Base-by-base conservation (phyloP, 30 jellyfish, hydroid and myxozoan genomes). In the Mastigias papua region DNA sequence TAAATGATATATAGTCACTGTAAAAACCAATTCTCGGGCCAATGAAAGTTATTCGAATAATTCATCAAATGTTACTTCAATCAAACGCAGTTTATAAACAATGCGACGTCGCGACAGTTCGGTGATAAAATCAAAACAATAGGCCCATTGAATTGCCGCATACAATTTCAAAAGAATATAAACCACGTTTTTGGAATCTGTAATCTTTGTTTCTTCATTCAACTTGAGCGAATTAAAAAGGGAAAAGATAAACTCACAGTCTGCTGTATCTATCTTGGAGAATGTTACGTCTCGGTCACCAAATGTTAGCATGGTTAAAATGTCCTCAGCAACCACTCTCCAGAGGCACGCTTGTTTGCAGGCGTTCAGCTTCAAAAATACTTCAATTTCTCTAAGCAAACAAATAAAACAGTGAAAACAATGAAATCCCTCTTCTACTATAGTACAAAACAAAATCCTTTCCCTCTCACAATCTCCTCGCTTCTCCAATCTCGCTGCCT, bases 191-290 rank as follows among this genome's bases (percentile, higher is more conserved):
- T 63, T 63, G 32, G 75, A 28, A 23, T 32, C 35, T 63, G 28
- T 15, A 13, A 1, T 20, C 75, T 63, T 30, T 63, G 34, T 30
- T 63, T 63, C 75, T 63, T 63, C 75, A 34, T 63, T 63, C 75
- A 9, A 15, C 34, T 63, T 33, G 17, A 11, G 48, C 10, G n/a
- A 16, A 34, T 21, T 16, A 4, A 13, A 63, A 23, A 63, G n/a
- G n/a, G n/a, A n/a, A n/a, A n/a, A n/a, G n/a, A n/a, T n/a, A 16
- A 63, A 63, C 75, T 63, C 75, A 63, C 75, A 63, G 75, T 63
- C 75, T 23, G 35, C 9, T 34, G 75, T 9, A 11, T 63, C 75
- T 63, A 13, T 29, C 21, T 29, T 29, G 75, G 35, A 20, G 32
- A 29, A 63, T 33, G 75, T 63, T 31, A 33, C 13, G 54, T 42